These are phyloP conservation scores for Drosophila mercatorum DNA, from an alignment of 2,888 invertebrate genomes.

Conservation along the genomic window DNA sequence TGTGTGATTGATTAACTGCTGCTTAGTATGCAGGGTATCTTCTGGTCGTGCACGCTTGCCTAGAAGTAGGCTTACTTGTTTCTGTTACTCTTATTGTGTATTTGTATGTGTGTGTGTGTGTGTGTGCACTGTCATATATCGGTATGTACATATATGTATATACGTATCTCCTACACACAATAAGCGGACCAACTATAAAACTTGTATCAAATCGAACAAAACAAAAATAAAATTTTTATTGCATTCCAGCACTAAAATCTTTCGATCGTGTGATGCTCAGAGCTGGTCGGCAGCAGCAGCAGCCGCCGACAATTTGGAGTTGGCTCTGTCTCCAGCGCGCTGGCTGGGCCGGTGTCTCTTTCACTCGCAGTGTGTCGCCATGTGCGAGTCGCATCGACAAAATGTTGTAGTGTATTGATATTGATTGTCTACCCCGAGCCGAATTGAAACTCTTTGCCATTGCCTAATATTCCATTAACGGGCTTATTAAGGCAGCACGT, in stretches of 20 bases:
- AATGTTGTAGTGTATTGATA: conserved; percentile 57
- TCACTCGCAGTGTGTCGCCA: conserved; percentile 61
- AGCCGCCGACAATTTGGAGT: conserved; percentile 35
- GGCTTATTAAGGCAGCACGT: conserved; percentile 79
- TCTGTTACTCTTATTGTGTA: background rate
- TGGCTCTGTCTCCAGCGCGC: conserved; percentile 27
- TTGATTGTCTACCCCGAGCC: conserved; percentile 53
- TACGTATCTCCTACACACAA: conserved; percentile 74
- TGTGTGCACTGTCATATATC: conserved; percentile 31
- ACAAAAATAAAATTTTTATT: conserved; percentile 76
- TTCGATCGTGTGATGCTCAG: conserved; percentile 72
- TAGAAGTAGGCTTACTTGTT: background rate
- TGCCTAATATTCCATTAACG: conserved; percentile 79
- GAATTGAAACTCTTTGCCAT: conserved; percentile 73
- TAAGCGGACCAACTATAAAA: conserved; percentile 77
- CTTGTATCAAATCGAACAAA: conserved; percentile 80
- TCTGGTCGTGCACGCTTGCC: background rate
- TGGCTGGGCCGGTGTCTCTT: conserved; percentile 6
- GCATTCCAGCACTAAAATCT: conserved; percentile 79
- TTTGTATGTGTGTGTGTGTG: background rate
- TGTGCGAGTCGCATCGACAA: conserved; percentile 45
- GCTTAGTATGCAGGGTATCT: background rate
- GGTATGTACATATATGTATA: conserved; percentile 32
- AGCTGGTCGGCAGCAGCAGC: conserved; percentile 37
- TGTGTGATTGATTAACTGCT: no score